A percentile compares a stretch with the other conserved stretches of the same genome.
Evolutionary conservation across 2,888 invertebrate species (phyloP).

Genomic region (Argynnis bischoffii): DNA sequence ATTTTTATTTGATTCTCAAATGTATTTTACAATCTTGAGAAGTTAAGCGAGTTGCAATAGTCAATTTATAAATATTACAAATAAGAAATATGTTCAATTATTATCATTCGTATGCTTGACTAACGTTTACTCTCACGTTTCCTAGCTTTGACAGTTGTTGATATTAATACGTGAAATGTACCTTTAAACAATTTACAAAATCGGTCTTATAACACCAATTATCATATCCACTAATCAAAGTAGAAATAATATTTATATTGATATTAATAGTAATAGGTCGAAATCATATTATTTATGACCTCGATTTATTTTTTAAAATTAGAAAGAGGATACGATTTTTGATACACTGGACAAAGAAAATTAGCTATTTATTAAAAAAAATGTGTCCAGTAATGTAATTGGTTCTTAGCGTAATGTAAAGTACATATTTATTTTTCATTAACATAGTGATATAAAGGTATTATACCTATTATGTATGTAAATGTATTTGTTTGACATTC

Average conservation of each 20-base stretch:
- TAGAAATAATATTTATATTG: slow-evolving; percentile 63
- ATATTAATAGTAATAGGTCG: slow-evolving; percentile 46
- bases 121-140: background rate
- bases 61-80: background rate
- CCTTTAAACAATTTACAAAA: slow-evolving; percentile 23
- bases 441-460: slow-evolving; percentile 30
- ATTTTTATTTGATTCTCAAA: slow-evolving; percentile 6
- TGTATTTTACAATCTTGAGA: background rate
- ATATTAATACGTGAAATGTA: slow-evolving; percentile 25
- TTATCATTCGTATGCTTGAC: background rate
- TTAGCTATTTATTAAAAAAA: slow-evolving; percentile 49
- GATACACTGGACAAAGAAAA: slow-evolving; percentile 61
- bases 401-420: slow-evolving; percentile 39
- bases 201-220: slow-evolving; percentile 45
- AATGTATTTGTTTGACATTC: slow-evolving; percentile 7
- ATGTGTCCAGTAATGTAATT: slow-evolving; percentile 52
- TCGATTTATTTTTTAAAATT: slow-evolving; percentile 46
- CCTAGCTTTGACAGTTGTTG: slow-evolving; percentile 10
- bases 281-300: slow-evolving; percentile 49
- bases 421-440: slow-evolving; percentile 32
- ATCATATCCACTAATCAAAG: slow-evolving; percentile 45
- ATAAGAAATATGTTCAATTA: background rate
- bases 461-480: slow-evolving; percentile 5
- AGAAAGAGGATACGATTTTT: slow-evolving; percentile 59
- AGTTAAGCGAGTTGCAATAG: slow-evolving; percentile 2